These are phyloP conservation scores for Sylvicapra grimmia DNA, from an alignment of 2,113 vertebrate genomes.

Conservation along the genomic window DNA sequence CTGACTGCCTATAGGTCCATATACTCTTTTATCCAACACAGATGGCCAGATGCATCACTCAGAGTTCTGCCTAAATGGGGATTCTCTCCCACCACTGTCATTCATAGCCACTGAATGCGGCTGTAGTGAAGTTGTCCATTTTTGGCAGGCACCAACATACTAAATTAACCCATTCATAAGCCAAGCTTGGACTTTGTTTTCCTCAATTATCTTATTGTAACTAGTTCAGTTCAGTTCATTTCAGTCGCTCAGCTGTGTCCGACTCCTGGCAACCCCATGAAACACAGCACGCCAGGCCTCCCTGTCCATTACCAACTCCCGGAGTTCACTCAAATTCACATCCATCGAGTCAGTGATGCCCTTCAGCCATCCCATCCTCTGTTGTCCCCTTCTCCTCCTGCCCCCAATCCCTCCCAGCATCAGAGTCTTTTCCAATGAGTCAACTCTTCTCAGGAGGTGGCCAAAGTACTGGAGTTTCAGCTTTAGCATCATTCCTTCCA, in stretches of 20 bases:
- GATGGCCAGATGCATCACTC: neutral
- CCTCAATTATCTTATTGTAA: neutral
- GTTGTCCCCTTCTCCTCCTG: no score
- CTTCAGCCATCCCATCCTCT: no score
- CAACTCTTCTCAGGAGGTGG: fast-evolving
- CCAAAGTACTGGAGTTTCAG: no score
- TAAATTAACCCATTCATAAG: neutral
- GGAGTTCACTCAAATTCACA: no score
- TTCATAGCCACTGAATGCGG: neutral
- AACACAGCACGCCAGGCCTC: no score
- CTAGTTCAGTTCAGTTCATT: no score
- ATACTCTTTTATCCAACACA: neutral
- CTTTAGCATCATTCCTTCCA: no score
- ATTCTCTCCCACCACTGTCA: neutral
- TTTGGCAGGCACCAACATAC: neutral
- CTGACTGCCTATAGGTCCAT: neutral
- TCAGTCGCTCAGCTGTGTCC: no score
- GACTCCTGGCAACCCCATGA: fast-evolving
- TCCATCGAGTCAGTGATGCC: no score
- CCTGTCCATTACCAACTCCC: no score
- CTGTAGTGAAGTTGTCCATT: neutral
- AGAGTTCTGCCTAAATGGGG: neutral
- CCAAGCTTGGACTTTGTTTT: neutral
- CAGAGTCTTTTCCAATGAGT: no score
- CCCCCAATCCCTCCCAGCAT: no score